Percentiles rank a stretch among this genome's conserved stretches.
Evolutionary conservation across 2,113 vertebrate genomes (phyloP).

Genomic region (Bolborhynchus lineola): DNA sequence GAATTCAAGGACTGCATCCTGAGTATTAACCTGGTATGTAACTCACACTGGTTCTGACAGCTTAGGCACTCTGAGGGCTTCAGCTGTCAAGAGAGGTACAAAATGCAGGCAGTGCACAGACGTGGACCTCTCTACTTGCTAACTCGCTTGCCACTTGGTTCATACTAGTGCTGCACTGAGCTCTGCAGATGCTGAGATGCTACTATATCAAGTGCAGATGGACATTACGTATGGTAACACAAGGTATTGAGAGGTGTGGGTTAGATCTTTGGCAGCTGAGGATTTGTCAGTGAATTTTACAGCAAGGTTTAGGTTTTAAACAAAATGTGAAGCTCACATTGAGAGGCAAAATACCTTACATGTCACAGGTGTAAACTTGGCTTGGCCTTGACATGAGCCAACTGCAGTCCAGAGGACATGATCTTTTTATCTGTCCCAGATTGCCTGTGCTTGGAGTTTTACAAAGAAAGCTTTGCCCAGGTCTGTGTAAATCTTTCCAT

Average conservation of each 20-base stretch:
- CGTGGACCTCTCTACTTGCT: neutral
- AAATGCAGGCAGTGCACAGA: neutral
- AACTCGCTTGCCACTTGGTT: rapidly evolving
- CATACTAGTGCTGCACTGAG: neutral
- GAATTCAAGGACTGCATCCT: neutral
- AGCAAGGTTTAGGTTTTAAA: neutral
- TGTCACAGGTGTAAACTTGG: neutral
- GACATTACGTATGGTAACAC: neutral
- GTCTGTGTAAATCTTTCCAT: neutral
- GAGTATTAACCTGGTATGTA: neutral
- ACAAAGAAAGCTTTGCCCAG: neutral
- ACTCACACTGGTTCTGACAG: neutral
- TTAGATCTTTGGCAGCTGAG: neutral
- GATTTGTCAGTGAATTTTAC: neutral
- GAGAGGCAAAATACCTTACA: neutral
- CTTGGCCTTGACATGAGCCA: neutral
- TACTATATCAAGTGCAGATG: neutral
- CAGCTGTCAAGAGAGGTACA: neutral
- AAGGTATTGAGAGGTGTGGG: neutral
- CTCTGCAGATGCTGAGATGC: neutral
- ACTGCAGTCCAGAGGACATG: neutral
- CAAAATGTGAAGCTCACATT: neutral
- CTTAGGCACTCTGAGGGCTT: neutral
- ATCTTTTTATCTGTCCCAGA: neutral
- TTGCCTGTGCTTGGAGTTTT: neutral